Evolutionary conservation across 2,113 vertebrate species (phyloP).

Genomic region (Sinocyclocheilus anshuiensis): DNA sequence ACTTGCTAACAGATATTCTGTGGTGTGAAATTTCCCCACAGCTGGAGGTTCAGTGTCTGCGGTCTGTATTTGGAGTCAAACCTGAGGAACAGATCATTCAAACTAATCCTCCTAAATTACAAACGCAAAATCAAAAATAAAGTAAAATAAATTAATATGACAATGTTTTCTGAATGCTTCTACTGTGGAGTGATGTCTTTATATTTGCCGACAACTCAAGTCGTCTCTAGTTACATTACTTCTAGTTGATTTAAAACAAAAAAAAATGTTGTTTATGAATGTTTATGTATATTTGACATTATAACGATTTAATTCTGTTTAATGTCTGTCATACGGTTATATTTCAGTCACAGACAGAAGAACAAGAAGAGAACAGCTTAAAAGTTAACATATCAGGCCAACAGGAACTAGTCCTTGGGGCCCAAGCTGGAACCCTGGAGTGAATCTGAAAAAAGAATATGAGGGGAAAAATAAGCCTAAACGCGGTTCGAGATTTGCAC

Average conservation of each 20-base stretch:
- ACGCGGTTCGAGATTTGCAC: neutral
- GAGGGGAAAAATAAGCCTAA: neutral
- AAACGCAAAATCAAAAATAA: neutral
- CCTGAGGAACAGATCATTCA: neutral
- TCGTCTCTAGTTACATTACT: neutral
- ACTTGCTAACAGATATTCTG: neutral
- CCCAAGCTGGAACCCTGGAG: neutral
- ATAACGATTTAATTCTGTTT: too few relatives aligned
- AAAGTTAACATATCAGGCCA: slow-evolving; percentile 63
- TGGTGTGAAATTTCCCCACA: neutral
- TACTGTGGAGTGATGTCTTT: neutral
- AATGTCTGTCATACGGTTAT: too few relatives aligned
- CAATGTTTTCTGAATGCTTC: neutral
- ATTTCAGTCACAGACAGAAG: neutral
- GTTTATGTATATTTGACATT: too few relatives aligned
- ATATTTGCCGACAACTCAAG: neutral
- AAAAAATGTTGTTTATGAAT: too few relatives aligned
- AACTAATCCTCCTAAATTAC: too few relatives aligned
- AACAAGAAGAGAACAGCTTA: slow-evolving; percentile 20
- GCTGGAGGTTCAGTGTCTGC: neutral
- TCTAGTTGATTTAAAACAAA: neutral
- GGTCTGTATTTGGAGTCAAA: neutral
- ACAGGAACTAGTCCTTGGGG: slow-evolving; percentile 56
- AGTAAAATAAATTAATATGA: neutral
- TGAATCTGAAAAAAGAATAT: neutral